Conservation (phyloP, 2,888 invertebrate genomes). For the Polydrusus pterygomalis region DNA sequence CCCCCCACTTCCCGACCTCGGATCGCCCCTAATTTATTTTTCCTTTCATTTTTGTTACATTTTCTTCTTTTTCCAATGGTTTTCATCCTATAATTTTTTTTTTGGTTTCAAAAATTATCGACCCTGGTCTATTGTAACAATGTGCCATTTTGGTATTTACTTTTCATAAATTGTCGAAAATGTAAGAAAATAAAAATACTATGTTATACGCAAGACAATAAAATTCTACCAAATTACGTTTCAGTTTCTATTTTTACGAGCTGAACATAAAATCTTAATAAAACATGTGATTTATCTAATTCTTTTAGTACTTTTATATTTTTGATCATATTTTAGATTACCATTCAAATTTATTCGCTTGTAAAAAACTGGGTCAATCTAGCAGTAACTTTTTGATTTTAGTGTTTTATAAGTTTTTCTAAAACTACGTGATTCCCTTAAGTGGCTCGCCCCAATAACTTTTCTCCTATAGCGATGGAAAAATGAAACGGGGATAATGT, state of each 20-base stretch:
- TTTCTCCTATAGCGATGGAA: too few relatives aligned
- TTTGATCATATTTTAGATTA: slow-evolving; percentile 7
- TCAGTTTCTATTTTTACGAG: slow-evolving; percentile 14
- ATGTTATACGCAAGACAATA: slow-evolving; percentile 4
- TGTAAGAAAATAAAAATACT: not conserved
- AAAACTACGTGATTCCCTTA: too few relatives aligned
- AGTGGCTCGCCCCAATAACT: too few relatives aligned
- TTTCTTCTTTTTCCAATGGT: too few relatives aligned
- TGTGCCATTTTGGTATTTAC: not conserved
- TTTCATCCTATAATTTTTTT: too few relatives aligned
- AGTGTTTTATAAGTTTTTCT: too few relatives aligned
- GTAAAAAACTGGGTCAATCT: not conserved
- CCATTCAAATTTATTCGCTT: not conserved
- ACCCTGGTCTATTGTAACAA: too few relatives aligned
- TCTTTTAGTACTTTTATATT: slow-evolving; percentile 3
- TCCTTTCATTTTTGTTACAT: too few relatives aligned
- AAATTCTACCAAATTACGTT: slow-evolving; percentile 5
- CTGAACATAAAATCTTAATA: slow-evolving; percentile 13
- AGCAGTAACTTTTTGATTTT: not conserved
- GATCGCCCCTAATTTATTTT: too few relatives aligned
- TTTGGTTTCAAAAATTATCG: too few relatives aligned
- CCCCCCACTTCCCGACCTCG: too few relatives aligned
- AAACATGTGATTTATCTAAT: slow-evolving; percentile 10
- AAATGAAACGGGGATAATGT: too few relatives aligned
- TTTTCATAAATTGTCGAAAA: not conserved